A percentile compares a stretch with the other conserved stretches of the same genome.
Conservation (phyloP, 2,888 invertebrate genomes). For the Ectobius pallidus region DNA sequence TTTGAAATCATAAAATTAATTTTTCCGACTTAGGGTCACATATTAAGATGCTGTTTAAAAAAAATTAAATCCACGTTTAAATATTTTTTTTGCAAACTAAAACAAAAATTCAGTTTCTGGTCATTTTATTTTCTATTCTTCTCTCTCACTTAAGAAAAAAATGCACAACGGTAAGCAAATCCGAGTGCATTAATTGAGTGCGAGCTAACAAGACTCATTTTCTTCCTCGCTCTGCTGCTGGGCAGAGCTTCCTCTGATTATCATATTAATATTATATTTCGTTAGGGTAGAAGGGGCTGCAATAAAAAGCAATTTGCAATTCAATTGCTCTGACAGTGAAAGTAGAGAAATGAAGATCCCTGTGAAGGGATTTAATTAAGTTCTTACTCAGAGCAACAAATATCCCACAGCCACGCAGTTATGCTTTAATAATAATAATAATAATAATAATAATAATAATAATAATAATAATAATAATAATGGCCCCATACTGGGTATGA, state of each 20-base stretch:
- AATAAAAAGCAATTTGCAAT: slow-evolving; percentile 26
- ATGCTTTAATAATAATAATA: neutral
- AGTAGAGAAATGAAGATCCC: neutral
- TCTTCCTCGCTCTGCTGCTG: neutral
- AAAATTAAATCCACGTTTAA: too few species aligned
- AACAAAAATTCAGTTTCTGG: too few species aligned
- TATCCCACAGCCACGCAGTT: too few species aligned
- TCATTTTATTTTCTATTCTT: too few species aligned
- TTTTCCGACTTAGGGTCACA: too few species aligned
- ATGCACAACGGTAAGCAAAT: too few species aligned
- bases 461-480: neutral
- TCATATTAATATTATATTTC: slow-evolving; percentile 24
- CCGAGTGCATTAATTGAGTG: neutral
- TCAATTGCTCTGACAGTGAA: neutral
- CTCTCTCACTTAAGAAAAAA: neutral
- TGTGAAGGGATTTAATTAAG: neutral
- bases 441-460: neutral
- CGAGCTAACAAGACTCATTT: neutral
- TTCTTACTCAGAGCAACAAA: neutral
- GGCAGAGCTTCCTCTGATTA: slow-evolving; percentile 9
- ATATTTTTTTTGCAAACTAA: too few species aligned
- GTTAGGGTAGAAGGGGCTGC: neutral
- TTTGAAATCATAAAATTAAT: too few species aligned
- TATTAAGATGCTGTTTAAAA: too few species aligned
- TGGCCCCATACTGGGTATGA: neutral